A percentile compares a stretch with the other conserved stretches of the same genome.
Evolutionary conservation across 1,140 invertebrate genomes (phyloP).

Genomic region (Drosophila tani): DNA sequence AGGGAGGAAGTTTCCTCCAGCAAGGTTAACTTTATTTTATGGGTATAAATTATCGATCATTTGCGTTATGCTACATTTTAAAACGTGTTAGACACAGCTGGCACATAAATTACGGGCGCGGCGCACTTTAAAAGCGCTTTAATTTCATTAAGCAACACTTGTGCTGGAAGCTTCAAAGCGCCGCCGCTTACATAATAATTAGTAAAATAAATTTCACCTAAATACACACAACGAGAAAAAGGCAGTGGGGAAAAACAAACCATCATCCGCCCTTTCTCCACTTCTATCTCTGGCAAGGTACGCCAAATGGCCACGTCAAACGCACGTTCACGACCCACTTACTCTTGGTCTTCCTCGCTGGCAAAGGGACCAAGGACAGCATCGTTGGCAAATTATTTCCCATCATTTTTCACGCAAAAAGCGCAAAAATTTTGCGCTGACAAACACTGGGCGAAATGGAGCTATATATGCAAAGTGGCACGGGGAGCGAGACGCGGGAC

Average conservation of each 20-base stretch:
- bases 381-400: constrained; percentile 72
- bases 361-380: constrained; percentile 42
- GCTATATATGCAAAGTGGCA: constrained; percentile 19
- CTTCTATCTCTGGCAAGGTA: constrained; percentile 42
- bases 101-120: constrained; percentile 39
- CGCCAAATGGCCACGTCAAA: constrained; percentile 71
- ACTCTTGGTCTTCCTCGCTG: constrained; percentile 48
- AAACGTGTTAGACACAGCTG: constrained; percentile 49
- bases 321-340: constrained; percentile 72
- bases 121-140: constrained; percentile 54
- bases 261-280: neutral
- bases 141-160: constrained; percentile 75
- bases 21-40: constrained; percentile 46
- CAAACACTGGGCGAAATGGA: constrained; percentile 21
- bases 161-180: constrained; percentile 35
- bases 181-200: constrained; percentile 77
- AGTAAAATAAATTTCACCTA: constrained; percentile 82
- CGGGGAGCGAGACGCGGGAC: constrained; percentile 8
- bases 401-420: constrained; percentile 81
- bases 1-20: neutral
- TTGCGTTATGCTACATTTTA: constrained; percentile 26
- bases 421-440: constrained; percentile 59
- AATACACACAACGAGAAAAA: constrained; percentile 55
- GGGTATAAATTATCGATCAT: constrained; percentile 53
- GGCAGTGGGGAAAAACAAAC: constrained; percentile 34